Conservation (phyloP, 2,797 vertebrate species). For the Rhinatrema bivittatum region DNA sequence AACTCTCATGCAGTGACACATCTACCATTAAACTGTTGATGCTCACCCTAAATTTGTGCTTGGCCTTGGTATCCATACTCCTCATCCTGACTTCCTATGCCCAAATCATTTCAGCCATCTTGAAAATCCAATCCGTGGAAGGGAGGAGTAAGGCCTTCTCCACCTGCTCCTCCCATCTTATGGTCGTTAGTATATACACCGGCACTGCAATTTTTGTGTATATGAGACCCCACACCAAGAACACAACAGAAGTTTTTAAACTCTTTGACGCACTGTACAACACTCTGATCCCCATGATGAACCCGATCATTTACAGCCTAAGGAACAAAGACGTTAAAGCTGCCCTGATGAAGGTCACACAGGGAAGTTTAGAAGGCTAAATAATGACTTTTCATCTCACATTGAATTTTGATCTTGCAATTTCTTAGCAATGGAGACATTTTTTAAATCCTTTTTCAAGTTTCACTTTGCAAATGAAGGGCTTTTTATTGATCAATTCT, state of each 20-base stretch:
- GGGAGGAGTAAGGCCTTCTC: slow-evolving; percentile 22
- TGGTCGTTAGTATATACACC: slow-evolving; percentile 20
- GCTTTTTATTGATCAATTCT: too few species aligned
- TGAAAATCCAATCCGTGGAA: slow-evolving; percentile 4
- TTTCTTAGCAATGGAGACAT: too few species aligned
- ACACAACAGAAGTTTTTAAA: slow-evolving; percentile 2
- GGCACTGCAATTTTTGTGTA: slow-evolving; percentile 7
- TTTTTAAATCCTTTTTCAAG: too few species aligned
- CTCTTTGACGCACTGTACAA: slow-evolving; percentile 23
- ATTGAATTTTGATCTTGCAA: too few species aligned
- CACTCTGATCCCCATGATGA: slow-evolving; percentile 13
- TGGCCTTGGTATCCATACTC: neutral
- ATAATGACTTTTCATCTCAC: too few species aligned
- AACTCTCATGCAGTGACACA: slow-evolving; percentile 16
- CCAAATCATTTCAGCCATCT: slow-evolving; percentile 13
- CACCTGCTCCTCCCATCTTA: slow-evolving; percentile 28
- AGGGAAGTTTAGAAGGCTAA: neutral
- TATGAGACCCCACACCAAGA: slow-evolving; percentile 6
- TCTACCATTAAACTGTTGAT: neutral
- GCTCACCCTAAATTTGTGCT: slow-evolving; percentile 11
- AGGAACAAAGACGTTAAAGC: slow-evolving; percentile 14
- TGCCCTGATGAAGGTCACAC: neutral
- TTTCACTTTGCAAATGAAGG: too few species aligned
- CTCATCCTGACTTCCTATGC: slow-evolving; percentile 17
- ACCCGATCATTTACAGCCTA: slow-evolving; percentile 23